phyloP scores from a whole-genome alignment of 2,797 vertebrate genomes.

The Sternotherus odoratus region DNA sequence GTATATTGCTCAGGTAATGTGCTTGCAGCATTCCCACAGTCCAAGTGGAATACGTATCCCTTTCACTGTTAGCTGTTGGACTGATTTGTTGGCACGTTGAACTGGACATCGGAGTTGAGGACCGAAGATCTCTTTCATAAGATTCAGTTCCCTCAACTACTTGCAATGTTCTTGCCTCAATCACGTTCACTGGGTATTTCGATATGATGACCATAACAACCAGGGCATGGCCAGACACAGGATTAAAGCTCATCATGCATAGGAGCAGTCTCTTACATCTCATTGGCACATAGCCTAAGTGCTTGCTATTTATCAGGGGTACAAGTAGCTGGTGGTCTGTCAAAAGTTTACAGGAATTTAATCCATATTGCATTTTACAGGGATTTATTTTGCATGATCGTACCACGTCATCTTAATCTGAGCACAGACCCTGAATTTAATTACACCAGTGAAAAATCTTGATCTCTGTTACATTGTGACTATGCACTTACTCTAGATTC shows the following conservation, averaged over 20 bases:
- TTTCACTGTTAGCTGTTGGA: not conserved
- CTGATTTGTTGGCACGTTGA: not conserved
- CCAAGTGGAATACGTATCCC: not conserved
- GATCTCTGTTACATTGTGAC: too few species aligned
- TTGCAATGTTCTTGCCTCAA: not conserved
- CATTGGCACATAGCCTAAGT: not conserved
- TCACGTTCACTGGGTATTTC: not conserved
- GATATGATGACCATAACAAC: not conserved
- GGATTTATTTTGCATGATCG: not conserved
- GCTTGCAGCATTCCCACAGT: not conserved
- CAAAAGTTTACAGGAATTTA: not conserved
- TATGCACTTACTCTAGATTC: too few species aligned
- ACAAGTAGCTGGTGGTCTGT: not conserved
- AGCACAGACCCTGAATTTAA: too few species aligned
- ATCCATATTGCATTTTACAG: not conserved
- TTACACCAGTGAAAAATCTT: too few species aligned
- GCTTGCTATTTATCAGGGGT: too few species aligned
- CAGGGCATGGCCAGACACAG: not conserved
- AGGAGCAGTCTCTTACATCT: not conserved
- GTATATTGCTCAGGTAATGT: not conserved
- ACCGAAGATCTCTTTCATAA: not conserved
- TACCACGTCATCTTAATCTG: too few species aligned
- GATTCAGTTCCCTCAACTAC: not conserved
- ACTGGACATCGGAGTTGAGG: not conserved
- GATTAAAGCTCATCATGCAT: not conserved